These are phyloP conservation scores for Probaryconus sp. DNA, from an alignment of 1,140 invertebrate genomes.

Conservation along the genomic window DNA sequence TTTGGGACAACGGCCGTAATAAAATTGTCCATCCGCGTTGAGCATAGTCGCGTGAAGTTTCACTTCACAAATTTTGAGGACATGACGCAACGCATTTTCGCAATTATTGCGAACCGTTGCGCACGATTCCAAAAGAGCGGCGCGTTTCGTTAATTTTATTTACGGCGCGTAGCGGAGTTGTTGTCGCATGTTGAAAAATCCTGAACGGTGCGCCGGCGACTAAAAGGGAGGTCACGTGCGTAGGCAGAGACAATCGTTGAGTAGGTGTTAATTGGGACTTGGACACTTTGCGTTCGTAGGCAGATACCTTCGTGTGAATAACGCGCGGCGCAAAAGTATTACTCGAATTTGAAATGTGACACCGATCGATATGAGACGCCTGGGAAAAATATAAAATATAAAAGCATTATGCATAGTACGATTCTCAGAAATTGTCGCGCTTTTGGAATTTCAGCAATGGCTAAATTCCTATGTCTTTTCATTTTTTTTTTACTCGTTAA, in stretches of 20 bases:
- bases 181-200: slow-evolving; percentile 38
- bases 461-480: too few relatives aligned
- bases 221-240: slow-evolving; percentile 59
- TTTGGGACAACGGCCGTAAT: too few relatives aligned
- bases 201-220: slow-evolving; percentile 30
- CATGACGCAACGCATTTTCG: slow-evolving; percentile 31
- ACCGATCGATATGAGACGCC: slow-evolving; percentile 31
- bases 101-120: slow-evolving; percentile 23
- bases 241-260: slow-evolving; percentile 57
- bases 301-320: slow-evolving; percentile 55
- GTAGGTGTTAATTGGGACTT: slow-evolving; percentile 63
- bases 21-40: background rate
- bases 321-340: slow-evolving; percentile 39
- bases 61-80: slow-evolving; percentile 16
- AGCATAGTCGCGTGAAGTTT: background rate
- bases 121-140: too few relatives aligned
- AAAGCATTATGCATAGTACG: slow-evolving; percentile 5
- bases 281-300: slow-evolving; percentile 55
- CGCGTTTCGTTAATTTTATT: slow-evolving; percentile 35
- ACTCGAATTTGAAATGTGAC: slow-evolving; percentile 58
- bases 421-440: slow-evolving; percentile 41
- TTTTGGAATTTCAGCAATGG: too few relatives aligned
- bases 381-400: slow-evolving; percentile 14
- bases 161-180: slow-evolving; percentile 25
- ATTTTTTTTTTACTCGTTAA: too few relatives aligned